These are phyloP conservation scores for Tinamus guttatus DNA, from an alignment of 2,113 vertebrate species.

Conservation along the genomic window DNA sequence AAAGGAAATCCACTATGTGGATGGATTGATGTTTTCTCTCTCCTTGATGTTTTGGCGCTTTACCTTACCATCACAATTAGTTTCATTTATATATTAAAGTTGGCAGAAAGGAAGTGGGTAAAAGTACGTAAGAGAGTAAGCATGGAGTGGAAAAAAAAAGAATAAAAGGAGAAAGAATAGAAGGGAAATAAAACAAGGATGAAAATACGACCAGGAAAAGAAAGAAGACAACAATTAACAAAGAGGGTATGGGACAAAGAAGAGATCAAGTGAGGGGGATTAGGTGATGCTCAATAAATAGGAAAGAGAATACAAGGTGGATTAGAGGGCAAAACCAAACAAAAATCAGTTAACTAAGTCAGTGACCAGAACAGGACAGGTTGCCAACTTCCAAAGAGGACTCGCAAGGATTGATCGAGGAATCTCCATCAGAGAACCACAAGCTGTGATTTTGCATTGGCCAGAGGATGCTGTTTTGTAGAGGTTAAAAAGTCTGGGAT, in stretches of 20 bases:
- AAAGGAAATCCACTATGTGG: too few relatives aligned
- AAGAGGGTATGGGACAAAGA: background rate
- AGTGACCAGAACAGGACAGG: background rate
- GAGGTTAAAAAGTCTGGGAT: background rate
- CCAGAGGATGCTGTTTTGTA: background rate
- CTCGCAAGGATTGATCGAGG: background rate
- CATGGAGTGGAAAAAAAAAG: background rate
- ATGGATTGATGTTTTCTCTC: too few relatives aligned
- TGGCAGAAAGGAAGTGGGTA: background rate
- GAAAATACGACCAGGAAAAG: background rate
- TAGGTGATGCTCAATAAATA: background rate
- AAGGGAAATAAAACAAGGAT: background rate
- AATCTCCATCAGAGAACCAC: background rate
- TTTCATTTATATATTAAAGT: background rate
- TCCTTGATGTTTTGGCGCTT: background rate
- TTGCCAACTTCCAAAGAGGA: background rate
- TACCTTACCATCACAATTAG: background rate
- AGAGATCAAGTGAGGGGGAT: rapidly evolving
- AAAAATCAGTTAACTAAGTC: background rate
- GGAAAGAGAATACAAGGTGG: background rate
- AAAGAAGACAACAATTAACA: background rate
- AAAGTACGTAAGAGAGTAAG: background rate
- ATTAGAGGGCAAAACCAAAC: background rate
- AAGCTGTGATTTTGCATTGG: background rate
- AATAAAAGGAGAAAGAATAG: background rate